Evolutionary conservation across 2,113 vertebrate genomes (phyloP), one percentile per base, ranked within the genome.

Genomic region (Cepphus grylle): DNA sequence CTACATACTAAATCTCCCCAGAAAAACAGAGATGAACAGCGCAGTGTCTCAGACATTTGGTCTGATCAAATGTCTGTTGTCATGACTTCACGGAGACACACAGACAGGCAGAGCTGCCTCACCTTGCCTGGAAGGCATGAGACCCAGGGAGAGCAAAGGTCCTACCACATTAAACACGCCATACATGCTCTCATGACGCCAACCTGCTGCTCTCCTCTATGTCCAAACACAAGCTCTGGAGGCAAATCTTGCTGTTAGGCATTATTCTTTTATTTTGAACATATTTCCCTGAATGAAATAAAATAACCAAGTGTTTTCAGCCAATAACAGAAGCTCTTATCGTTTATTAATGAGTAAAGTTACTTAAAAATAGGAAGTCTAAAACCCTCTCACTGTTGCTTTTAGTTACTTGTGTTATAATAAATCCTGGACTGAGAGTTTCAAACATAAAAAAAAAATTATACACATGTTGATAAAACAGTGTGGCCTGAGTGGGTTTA

Each of bases 271-370:
- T 82, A 61, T 71, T 87, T 66, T 32, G 30, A 73, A 9, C 8
- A 8, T 53, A 34, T 81, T 81, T 91, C 14, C 14, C 45, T 36
- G 16, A 27, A 32, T 74, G 26, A 91, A 91, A 66, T 79, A 63
- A 76, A 61, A 21, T 22, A 32, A 59, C 20, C 26, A 49, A 43
- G 22, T 52, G 22, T 88, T 96, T 58, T 92, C 85, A 90, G 40
- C 62, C 56, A 85, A 12, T 91, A 96, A 52, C 53, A 93, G 88
- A 97, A 94, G 49, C 26, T 63, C 21, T 78, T 86, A 76, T 69
- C 2, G 0, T 67, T 96, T 70, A 84, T 76, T 86, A 88, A 61
- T 12, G 40, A 42, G 40, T 42, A 42, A 42, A 62, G 78, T 62
- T 43, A 2, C 30, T 25, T 80, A 36, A 65, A 92, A 97, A 77